Conservation (phyloP, 2,797 vertebrate species). For the Arnoldichthys spilopterus region DNA sequence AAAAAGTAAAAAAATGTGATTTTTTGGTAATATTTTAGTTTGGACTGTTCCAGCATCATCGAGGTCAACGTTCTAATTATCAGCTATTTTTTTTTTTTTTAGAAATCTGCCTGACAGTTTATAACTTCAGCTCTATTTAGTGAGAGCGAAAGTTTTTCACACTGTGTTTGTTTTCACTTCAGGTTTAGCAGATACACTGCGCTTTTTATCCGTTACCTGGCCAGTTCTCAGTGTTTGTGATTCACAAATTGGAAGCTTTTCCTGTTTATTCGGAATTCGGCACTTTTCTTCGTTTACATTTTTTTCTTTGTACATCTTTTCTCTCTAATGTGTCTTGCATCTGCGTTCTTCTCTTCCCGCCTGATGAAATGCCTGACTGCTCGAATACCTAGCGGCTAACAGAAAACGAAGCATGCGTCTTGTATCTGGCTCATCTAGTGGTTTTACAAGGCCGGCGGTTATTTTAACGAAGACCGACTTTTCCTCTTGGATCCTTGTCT, state of each 20-base stretch:
- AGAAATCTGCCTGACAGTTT: neutral
- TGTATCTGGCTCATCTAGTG: constrained; percentile 56
- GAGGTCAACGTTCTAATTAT: too few relatives aligned
- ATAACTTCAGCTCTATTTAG: neutral
- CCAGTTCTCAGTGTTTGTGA: neutral
- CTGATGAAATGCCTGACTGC: constrained; percentile 26
- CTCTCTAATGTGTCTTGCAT: neutral
- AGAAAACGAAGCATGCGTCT: constrained; percentile 57
- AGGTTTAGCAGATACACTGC: neutral
- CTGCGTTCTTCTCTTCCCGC: neutral
- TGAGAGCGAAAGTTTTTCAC: neutral
- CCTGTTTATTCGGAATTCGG: neutral
- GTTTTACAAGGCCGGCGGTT: constrained; percentile 50
- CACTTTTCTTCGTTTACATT: neutral
- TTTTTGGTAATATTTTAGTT: too few relatives aligned
- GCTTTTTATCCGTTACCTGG: neutral
- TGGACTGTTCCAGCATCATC: too few relatives aligned
- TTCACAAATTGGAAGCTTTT: neutral
- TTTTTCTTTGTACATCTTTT: constrained; percentile 29
- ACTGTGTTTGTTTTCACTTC: neutral
- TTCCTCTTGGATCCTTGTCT: constrained; percentile 64
- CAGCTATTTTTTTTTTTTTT: too few relatives aligned
- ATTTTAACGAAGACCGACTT: constrained; percentile 65
- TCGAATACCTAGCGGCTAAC: constrained; percentile 55
- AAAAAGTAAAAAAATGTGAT: too few relatives aligned